Base-by-base conservation (phyloP, 2,888 invertebrate species). In the Xestia sexstrigata region DNA sequence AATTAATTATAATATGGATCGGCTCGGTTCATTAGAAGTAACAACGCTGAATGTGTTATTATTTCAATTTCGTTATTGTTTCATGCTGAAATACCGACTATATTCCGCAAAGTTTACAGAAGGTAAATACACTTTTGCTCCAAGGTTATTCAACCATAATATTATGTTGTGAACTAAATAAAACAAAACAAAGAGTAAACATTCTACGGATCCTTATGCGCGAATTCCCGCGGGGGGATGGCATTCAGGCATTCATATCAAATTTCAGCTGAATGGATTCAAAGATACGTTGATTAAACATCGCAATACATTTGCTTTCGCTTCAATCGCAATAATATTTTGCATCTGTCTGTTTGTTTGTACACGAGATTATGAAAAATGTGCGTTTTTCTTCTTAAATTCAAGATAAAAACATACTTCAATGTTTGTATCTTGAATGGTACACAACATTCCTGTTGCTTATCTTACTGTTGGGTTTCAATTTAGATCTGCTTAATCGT, bases 281-380 rank as follows among this genome's bases (percentile, higher is more conserved):
- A 90, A 90, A 91, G 89, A 90, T 90, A 89, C 91, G 86, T 86
- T 91, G 91, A 93, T 92, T 91, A 91, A 90, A 90, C 90, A 91
- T 73, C 80, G 83, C 87, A 89, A 87, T 88, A 87, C 89, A 86
- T 87, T 85, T 85, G 81, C 78, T 85, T 85, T 74, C 76, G 79
- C 63, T 67, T 80, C 81, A 63, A 63, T 42, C 52, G 30, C 69
- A 82, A 82, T 78, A 76, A 74, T 85, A 76, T 78, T 81, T 63
- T 83, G 70, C 69, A 76, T 55, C 39, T 66, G 58, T 75, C 66
- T 72, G 72, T 76, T 74, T 78, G 84, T 84, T 86, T 77, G 52
- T 67, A 39, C 42, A 55, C 67, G 62, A 74, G 72, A 82, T 74
- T 75, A 81, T 71, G 71, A 81, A 73, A 83, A 72, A 84, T 67